Base-by-base conservation (phyloP, 2,888 invertebrate genomes). In the Andrena minutula region DNA sequence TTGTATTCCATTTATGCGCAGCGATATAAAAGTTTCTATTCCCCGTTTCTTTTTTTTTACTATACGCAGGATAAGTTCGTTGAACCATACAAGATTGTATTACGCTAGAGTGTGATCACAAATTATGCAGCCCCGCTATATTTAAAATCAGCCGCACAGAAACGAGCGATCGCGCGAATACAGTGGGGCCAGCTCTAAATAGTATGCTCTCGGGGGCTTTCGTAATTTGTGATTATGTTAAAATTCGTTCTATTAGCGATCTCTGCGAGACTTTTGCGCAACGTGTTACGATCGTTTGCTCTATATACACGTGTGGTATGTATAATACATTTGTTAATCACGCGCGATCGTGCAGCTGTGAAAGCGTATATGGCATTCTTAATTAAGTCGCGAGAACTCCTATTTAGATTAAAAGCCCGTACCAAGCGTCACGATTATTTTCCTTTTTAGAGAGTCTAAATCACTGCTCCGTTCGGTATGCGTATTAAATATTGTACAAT, bases 221-320 rank as follows among this genome's bases (percentile, higher is more conserved):
- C 51, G 32, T 79, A 74, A 69, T 72, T 66, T 76, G 35, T 26
- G 74, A 61, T 47, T 72, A 47, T 61, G 49, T 78, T 85, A 64
- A 58, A 78, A 71, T 69, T 74, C 65, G n/a, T 75, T 71, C 60
- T 79, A 85, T 76, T 61, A 78, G 75, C 26, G 76, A 74, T 75
- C 66, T 41, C 23, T 28, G 26, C 23, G 28, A 75, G 28, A 74
- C 16, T 66, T 66, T 47, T 72, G 32, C 41, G 65, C 69, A 51
- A 73, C 49, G 75, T 2, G 30, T 60, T 70, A 75, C 26, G 41
- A 68, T 51, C 56, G 65, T 64, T 60, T 28, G 16, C 64, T 41
- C 51, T 78, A 75, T 84, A 75, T 87, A 76, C 82, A 85, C 32
- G 20, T 70, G 49, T 30, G 23, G 60, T 61, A 65, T 71, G 49